Base-by-base conservation (phyloP, 2,888 invertebrate species). In the Polydrusus tereticollis region DNA sequence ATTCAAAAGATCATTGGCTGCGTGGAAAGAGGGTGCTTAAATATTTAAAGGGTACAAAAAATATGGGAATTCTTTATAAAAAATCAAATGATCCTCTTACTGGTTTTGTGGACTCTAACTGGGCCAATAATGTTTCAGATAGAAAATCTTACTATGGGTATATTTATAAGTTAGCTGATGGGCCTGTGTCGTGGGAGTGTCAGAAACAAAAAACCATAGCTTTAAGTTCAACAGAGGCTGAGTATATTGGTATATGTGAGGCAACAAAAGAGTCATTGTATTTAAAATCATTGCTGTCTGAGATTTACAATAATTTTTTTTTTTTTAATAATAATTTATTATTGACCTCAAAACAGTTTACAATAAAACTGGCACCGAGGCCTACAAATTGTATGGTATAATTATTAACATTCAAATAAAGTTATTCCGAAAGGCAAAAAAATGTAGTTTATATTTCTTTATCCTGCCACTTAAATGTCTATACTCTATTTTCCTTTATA, bases 31-130 rank as follows among this genome's bases (percentile, higher is more conserved):
- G 77, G 2, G 75, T 82, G 1, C 62, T 83, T 1, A 73, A 78
- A 16, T 83, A 83, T 64, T 59, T 74, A 43, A 71, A 75, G 23
- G 72, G 67, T 18, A 75, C 71, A 36, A 58, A 72, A 38, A 43
- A 69, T 36, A 33, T 74, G 8, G 76, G 78, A 8, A 59, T 82
- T 5, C 16, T 52, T 3, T 75, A 52, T 60, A 75, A n/a, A 36
- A 69, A 73, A 60, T 47, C 20, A 21, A 59, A 58, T 38, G 21
- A 6, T 69, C 14, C 47, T 7, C 12, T 82, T 8, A 21, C 21
- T n/a, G 79, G 79, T n/a, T 83, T 74, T 63, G 74, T 72, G 2
- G 83, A 83, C 71, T 75, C 82, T 0, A 82, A 76, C 64, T 75
- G 70, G 75, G 73, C 55, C 12, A 69, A 52, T 63, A 55, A 63